Conservation (phyloP, 2,888 invertebrate species). For the Rhagium mordax region DNA sequence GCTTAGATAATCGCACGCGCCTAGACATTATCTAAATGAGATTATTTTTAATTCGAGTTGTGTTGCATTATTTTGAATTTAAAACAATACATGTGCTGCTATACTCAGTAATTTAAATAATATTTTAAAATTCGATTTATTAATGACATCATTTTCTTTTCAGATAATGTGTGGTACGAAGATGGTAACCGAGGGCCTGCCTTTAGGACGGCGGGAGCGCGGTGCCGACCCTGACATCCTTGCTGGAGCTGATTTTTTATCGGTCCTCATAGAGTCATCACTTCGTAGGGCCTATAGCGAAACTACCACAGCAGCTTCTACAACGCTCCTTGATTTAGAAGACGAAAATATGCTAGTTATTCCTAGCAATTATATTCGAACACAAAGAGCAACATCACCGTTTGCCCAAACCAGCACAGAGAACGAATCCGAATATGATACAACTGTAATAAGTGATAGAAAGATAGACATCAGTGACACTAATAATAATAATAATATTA, state of each 20-base stretch:
- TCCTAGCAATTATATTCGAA: constrained; percentile 42
- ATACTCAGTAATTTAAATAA: too few species aligned
- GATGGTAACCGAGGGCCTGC: constrained; percentile 67
- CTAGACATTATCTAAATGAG: constrained; percentile 4
- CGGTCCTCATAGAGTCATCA: constrained; percentile 67
- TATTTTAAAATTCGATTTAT: neutral
- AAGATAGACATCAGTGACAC: constrained; percentile 35
- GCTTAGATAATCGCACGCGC: constrained; percentile 2
- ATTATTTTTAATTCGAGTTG: neutral
- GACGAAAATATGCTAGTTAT: constrained; percentile 36
- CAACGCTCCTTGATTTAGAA: constrained; percentile 43
- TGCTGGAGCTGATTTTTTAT: constrained; percentile 70
- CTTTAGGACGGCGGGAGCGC: constrained; percentile 65
- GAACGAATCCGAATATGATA: constrained; percentile 34
- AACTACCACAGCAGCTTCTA: constrained; percentile 41
- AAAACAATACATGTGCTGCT: too few species aligned
- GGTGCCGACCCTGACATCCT: constrained; percentile 68
- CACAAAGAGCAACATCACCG: constrained; percentile 47
- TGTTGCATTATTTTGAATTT: constrained; percentile 2
- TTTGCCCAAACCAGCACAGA: constrained; percentile 48
- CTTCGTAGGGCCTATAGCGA: constrained; percentile 51
- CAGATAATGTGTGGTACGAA: constrained; percentile 64
- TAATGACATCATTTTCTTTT: constrained; percentile 48
- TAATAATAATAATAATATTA: constrained; percentile 40
- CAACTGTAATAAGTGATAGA: constrained; percentile 19